Base-by-base conservation (phyloP, 2,113 vertebrate species). In the Sitta europaea region DNA sequence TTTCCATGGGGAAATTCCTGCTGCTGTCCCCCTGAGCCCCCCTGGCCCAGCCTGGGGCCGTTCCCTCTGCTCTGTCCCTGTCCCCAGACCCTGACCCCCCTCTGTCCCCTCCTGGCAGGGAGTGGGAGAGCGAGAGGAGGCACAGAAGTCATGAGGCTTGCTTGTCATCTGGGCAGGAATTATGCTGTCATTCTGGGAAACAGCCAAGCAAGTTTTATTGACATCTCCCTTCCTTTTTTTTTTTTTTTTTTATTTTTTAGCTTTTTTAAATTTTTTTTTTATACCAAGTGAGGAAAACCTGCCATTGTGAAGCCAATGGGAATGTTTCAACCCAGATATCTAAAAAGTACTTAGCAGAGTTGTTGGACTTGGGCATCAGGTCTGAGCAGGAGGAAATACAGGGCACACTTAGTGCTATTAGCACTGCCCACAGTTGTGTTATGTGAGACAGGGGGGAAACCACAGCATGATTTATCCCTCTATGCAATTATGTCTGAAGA, bases 81-180 rank as follows among this genome's bases (percentile, higher is more conserved):
- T 81, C 33, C 43, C 5, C 43, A 88, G 3, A 80, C 12, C 67
- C 86, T 3, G 2, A 50, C 9, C 35, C 55, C 29, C n/a, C 45
- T 2, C 43, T 81, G 38, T 33, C 9, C 51, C 24, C 38, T 74
- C 53, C 28, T 67, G 53, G 5, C 53, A 66, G 59, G 31, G 59
- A 58, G 12, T 2, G 38, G 59, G 22, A 36, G 66, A 57, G 38
- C 1, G 0, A 40, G 36, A 57, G 36, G 21, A 57, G 61, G 23
- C 53, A 6, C 1, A 0, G 31, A 14, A 1, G 11, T 36, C 3
- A 0, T 21, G 5, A 11, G n/a, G 21, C 35, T 61, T 14, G 6
- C 5, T n/a, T 42, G 47, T 38, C 28, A 5, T 6, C 8, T 27
- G 21, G 38, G 40, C 43, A 58, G 51, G 16, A 73, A 25, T 36